Evolutionary conservation across 2,113 vertebrate genomes (phyloP).

Genomic region (Porphyrio hochstetteri): DNA sequence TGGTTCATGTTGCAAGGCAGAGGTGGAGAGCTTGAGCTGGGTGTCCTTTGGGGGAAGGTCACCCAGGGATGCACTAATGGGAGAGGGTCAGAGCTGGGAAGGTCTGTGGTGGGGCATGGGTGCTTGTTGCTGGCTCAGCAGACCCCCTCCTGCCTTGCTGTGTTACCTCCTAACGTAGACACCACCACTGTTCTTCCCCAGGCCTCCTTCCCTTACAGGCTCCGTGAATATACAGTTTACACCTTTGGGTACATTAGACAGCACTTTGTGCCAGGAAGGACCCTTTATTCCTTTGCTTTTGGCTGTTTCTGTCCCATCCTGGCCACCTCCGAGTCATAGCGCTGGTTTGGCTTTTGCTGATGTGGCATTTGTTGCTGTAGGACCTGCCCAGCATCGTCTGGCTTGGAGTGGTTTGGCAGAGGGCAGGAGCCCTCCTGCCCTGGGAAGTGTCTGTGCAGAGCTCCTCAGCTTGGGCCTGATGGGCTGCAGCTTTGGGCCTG

Average conservation of each 20-base stretch:
- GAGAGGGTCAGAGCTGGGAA: neutral
- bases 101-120: neutral
- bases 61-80: fast-evolving
- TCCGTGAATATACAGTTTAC: fast-evolving
- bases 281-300: neutral
- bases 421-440: neutral
- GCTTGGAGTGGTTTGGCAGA: neutral
- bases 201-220: too few species aligned
- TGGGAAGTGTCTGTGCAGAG: neutral
- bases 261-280: neutral
- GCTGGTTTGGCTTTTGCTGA: neutral
- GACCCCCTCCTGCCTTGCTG: neutral
- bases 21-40: neutral
- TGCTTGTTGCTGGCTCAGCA: neutral
- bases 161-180: neutral
- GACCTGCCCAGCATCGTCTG: fast-evolving
- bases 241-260: fast-evolving
- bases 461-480: neutral
- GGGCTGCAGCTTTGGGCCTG: neutral
- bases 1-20: fast-evolving
- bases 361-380: neutral
- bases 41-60: neutral
- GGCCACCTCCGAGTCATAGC: fast-evolving
- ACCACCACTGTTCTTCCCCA: too few species aligned
- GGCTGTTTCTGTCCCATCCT: neutral